Conservation (phyloP, 2,888 invertebrate species). For the Cerastis leucographa region DNA sequence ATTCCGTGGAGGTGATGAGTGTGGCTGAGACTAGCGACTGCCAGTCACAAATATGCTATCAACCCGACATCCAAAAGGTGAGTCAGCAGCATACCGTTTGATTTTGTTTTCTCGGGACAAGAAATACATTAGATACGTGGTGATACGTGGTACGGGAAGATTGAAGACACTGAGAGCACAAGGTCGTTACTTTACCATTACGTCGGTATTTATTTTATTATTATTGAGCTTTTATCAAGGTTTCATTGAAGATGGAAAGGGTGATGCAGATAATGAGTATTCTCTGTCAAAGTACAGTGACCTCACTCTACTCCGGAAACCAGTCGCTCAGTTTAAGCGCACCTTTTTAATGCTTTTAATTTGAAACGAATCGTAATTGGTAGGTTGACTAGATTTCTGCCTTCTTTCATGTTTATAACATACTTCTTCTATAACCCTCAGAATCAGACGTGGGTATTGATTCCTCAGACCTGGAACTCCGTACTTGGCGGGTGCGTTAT, state of each 20-base stretch:
- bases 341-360: too few relatives aligned
- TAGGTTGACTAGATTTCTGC: too few relatives aligned
- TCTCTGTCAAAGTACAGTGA: too few relatives aligned
- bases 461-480: conserved; percentile 76
- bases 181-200: too few relatives aligned
- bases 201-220: too few relatives aligned
- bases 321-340: too few relatives aligned
- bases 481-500: conserved; percentile 82
- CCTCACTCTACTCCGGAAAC: too few relatives aligned
- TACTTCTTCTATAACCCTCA: conserved; percentile 51
- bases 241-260: too few relatives aligned
- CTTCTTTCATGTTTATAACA: background rate
- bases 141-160: too few relatives aligned
- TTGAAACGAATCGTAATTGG: too few relatives aligned
- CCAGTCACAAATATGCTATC: background rate
- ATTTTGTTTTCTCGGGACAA: background rate
- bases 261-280: too few relatives aligned
- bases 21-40: background rate
- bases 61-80: background rate
- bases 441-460: conserved; percentile 79
- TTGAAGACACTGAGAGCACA: background rate
- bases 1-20: background rate
- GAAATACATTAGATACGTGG: background rate
- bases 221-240: too few relatives aligned
- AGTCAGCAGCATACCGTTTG: background rate